These are phyloP conservation scores for Collichthys lucidus DNA, from an alignment of 2,113 vertebrate species.

Conservation along the genomic window DNA sequence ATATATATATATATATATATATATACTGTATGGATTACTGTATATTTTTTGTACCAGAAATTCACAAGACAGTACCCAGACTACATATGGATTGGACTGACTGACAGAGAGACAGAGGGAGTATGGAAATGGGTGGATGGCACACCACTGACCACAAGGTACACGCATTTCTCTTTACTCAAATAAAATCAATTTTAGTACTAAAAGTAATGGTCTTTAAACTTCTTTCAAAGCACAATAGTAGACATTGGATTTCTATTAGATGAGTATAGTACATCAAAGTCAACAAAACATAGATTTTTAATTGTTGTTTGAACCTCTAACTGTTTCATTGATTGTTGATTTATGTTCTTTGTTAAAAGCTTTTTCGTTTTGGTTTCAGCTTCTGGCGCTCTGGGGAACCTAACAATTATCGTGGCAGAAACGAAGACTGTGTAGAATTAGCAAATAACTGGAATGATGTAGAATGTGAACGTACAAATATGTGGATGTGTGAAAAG, in stretches of 20 bases:
- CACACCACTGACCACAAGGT: background rate
- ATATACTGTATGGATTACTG: background rate
- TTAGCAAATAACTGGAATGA: background rate
- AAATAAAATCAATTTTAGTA: background rate
- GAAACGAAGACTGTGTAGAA: background rate
- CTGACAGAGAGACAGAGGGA: background rate
- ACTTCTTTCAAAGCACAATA: background rate
- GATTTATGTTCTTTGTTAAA: background rate
- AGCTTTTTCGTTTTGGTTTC: background rate
- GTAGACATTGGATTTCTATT: background rate
- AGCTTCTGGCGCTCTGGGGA: background rate
- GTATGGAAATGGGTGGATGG: slow-evolving; percentile 35
- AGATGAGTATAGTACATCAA: background rate
- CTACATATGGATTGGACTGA: slow-evolving; percentile 26
- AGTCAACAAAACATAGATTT: background rate
- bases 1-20: no score
- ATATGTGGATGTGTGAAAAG: background rate
- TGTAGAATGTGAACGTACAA: background rate
- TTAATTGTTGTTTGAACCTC: background rate
- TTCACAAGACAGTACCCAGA: background rate
- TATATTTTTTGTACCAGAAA: background rate
- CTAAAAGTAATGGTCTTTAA: background rate
- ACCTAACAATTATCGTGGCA: background rate
- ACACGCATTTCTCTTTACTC: background rate
- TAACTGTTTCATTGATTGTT: no score